These are phyloP conservation scores for Propithecus coquereli DNA, from an alignment of 2,113 vertebrate genomes.

Conservation along the genomic window DNA sequence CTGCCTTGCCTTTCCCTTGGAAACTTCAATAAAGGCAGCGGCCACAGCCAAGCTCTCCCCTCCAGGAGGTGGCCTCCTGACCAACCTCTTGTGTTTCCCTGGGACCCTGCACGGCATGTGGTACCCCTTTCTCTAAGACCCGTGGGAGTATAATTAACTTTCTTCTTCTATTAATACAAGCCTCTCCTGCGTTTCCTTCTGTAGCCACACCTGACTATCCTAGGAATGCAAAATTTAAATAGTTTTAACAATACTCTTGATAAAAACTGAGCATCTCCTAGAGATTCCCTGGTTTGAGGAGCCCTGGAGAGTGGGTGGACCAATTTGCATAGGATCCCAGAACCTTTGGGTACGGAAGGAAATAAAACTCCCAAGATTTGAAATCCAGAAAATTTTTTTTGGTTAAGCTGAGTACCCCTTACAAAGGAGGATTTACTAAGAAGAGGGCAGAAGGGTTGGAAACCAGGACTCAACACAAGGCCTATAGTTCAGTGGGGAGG, in stretches of 20 bases:
- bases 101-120: background rate
- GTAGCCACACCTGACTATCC: background rate
- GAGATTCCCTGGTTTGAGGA: background rate
- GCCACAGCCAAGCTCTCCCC: background rate
- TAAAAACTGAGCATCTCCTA: background rate
- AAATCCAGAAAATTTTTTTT: constrained; percentile 22
- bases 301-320: background rate
- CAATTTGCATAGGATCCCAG: background rate
- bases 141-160: background rate
- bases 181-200: background rate
- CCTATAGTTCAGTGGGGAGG: background rate
- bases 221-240: background rate
- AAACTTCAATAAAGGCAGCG: background rate
- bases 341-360: background rate
- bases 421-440: background rate
- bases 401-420: background rate
- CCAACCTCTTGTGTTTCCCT: background rate
- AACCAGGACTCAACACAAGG: background rate
- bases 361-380: background rate
- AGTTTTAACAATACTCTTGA: background rate
- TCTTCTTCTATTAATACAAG: background rate
- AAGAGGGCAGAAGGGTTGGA: background rate
- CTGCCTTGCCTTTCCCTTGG: background rate
- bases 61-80: background rate
- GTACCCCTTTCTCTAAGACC: background rate